Evolutionary conservation across 2,797 vertebrate genomes (phyloP), one percentile per base, ranked within the genome.

Genomic region (Smutsia temminckii): DNA sequence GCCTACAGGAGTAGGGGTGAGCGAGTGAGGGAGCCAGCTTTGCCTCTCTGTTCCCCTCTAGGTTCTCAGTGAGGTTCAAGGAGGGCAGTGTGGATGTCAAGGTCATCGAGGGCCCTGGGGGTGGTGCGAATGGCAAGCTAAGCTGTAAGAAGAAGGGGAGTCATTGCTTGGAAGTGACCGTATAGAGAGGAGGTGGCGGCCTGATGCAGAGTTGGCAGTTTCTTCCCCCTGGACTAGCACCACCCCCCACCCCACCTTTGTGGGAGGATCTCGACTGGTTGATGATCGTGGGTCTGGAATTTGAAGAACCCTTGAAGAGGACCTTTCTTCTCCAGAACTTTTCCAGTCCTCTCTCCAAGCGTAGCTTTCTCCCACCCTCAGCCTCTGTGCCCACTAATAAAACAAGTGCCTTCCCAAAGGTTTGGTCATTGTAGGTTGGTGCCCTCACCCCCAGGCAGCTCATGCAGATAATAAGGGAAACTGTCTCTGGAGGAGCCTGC

Each of bases 141-240:
- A 4, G 94, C 86, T 98, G 92, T 95, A 98, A 97, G 97, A 99
- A 98, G 97, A 98, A 95, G 57, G 98, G 98, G 42, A 98, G 94
- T 77, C 75, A 85, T 55, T 95, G 93, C 77, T 94, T 99, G 97
- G 98, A 98, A 89, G 97, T 99, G 64, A 97, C 97, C 49, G 97
- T 98, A 17, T 85, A 96, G 13, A 98, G 97, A 98, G 42, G 84
- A 53, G 5, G 13, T 10, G 64, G 81, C 27, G 11, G 18, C 84
- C 23, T 37, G 7, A 29, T 0, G 5, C 23, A 14, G 27, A 72
- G 34, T 61, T 0, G 2, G 29, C 32, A 23, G 51, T 64, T 69
- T 12, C 89, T 86, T 34, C 79, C 55, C 79, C 37, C 63, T 8
- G 66, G 93, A 94, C 5, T 49, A 13, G 69, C 40, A 8, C 29